Percentiles rank a stretch among this genome's conserved stretches.
Evolutionary conservation across 1,140 invertebrate genomes (phyloP).

Genomic region (Chironomus tepperi): DNA sequence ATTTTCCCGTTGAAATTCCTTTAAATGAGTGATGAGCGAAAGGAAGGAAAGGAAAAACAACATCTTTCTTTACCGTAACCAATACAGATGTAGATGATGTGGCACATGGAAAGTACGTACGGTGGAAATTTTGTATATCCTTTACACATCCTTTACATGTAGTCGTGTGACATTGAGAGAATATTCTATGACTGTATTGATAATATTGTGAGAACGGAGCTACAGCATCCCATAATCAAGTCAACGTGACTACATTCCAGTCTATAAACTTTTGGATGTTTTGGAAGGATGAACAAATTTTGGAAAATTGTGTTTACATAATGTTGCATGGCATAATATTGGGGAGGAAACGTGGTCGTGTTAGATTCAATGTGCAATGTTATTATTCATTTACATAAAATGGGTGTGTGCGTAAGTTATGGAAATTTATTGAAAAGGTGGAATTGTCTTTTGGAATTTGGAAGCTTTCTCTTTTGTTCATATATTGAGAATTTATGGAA

Average conservation of each 20-base stretch:
- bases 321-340: background rate
- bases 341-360: background rate
- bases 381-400: background rate
- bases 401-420: conserved; percentile 1
- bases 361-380: background rate
- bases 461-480: too few species aligned
- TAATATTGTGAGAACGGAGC: background rate
- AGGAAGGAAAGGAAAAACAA: background rate
- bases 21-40: conserved; percentile 19
- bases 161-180: background rate
- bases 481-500: too few species aligned
- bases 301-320: background rate
- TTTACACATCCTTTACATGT: background rate
- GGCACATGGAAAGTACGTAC: background rate
- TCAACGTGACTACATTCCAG: background rate
- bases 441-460: too few species aligned
- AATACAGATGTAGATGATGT: background rate
- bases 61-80: background rate
- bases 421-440: background rate
- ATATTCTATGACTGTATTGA: background rate
- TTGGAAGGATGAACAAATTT: background rate
- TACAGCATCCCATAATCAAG: background rate
- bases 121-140: too few species aligned
- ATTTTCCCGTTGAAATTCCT: conserved; percentile 20
- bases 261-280: background rate